Evolutionary conservation across 2,888 invertebrate species (phyloP), one percentile per base, ranked within the genome.

Genomic region (Pycnomerus fuliginosus): DNA sequence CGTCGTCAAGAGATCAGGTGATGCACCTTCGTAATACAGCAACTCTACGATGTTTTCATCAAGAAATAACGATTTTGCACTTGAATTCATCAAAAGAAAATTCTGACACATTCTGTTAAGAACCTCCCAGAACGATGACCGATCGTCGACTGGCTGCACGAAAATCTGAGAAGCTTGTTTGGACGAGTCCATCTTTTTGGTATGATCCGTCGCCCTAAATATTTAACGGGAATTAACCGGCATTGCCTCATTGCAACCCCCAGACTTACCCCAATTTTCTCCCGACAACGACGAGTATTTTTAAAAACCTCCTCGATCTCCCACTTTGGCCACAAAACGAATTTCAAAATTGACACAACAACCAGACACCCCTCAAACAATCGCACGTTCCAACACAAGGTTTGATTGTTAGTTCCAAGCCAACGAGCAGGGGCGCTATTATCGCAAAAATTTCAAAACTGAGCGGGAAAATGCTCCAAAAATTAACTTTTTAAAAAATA

Each of bases 101-200:
- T 65, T 71, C 59, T 71, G 71, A 73, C 67, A 71, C 73, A 73
- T 73, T 72, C 69, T 73, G 72, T 66, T 66, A 58, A 64, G 64
- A 68, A 72, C 72, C 67, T 67, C 61, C 63, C 67, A 58, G 61
- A 60, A 64, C 70, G 65, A 62, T 67, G 67, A 70, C 70, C 71
- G 72, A 70, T 69, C 71, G 67, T 68, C 70, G 71, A 72, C 72
- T 47, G 72, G 64, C 69, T 67, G 68, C 64, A 65, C 57, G 45
- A 63, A 65, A 67, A 69, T 70, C 69, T 68, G 65, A 62, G 66
- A 68, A 71, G 72, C 72, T 73, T 72, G 72, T 72, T 72, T 72
- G 72, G 72, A 62, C 65, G 66, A 68, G 66, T 66, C 68, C 68
- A 73, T 65, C 33, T 17, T 41, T 50, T 59, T 49, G 52, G 29